phyloP scores from a whole-genome alignment of 2,888 invertebrate genomes.

The Chelonus formosanus region DNA sequence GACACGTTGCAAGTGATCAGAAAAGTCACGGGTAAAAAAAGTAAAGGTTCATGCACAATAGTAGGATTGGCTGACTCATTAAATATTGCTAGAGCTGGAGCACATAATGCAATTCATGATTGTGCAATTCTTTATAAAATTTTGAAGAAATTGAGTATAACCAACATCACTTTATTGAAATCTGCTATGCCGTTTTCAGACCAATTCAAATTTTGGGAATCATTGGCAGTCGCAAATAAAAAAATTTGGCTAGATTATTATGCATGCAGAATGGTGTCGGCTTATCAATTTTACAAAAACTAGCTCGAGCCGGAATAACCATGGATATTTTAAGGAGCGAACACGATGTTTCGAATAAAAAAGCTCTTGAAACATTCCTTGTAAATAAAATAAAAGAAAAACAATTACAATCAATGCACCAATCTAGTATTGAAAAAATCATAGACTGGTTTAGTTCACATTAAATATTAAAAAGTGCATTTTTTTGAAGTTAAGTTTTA shows the following conservation, averaged over 20 bases:
- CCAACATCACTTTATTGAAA: conserved; percentile 3
- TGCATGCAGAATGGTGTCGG: not conserved
- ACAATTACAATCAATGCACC: conserved; percentile 9
- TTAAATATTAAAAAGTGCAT: not conserved
- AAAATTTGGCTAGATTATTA: conserved; percentile 11
- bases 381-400: conserved; percentile 12
- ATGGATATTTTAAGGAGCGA: conserved; percentile 14
- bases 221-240: conserved; percentile 2
- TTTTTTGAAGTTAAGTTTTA: no score
- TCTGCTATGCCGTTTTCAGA: conserved; percentile 2
- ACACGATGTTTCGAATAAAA: not conserved
- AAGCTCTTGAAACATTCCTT: conserved; percentile 10
- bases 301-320: conserved; percentile 20
- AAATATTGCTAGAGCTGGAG: conserved; percentile 18
- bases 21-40: not conserved
- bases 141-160: conserved; percentile 16
- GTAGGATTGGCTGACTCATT: conserved; percentile 25
- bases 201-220: conserved; percentile 3
- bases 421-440: conserved; percentile 16
- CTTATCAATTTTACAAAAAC: conserved; percentile 23
- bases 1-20: no score
- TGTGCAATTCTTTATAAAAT: conserved; percentile 21
- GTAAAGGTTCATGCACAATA: conserved; percentile 28
- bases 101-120: conserved; percentile 30
- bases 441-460: conserved; percentile 2